Evolutionary conservation across 2,888 invertebrate genomes (phyloP).

Genomic region (Kryphioiulus occultus): DNA sequence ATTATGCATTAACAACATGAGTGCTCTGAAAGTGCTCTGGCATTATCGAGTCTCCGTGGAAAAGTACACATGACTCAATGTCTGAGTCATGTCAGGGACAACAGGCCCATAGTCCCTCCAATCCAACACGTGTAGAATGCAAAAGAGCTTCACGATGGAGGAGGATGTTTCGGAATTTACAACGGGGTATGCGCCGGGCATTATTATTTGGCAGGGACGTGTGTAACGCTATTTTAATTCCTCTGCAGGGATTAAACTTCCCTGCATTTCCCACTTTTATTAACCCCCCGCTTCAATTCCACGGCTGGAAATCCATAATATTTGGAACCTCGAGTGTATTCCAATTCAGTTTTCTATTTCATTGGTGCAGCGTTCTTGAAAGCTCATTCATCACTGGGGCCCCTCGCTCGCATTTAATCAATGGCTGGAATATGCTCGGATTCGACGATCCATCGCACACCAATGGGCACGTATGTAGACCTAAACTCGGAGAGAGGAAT

Average conservation of each 20-base stretch:
- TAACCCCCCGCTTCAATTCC: not conserved
- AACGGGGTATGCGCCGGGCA: not conserved
- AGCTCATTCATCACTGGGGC: slow-evolving; percentile 11
- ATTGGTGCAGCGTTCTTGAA: slow-evolving; percentile 20
- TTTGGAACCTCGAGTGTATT: slow-evolving; percentile 25
- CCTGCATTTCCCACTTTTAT: not conserved
- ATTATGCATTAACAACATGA: not conserved
- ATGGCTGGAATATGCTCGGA: slow-evolving; percentile 31
- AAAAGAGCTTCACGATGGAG: not conserved
- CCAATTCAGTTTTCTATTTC: slow-evolving; percentile 35
- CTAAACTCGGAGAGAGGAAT: not conserved
- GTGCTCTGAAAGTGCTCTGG: not conserved
- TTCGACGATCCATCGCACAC: slow-evolving; percentile 7
- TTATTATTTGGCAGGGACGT: not conserved
- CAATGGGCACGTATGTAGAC: slow-evolving; percentile 33
- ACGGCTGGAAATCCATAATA: not conserved
- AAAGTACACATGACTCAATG: not conserved
- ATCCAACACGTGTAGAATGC: not conserved
- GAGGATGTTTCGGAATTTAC: slow-evolving; percentile 7
- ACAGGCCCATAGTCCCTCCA: not conserved
- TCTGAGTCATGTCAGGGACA: not conserved
- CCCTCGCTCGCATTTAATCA: slow-evolving; percentile 35
- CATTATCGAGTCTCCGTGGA: not conserved
- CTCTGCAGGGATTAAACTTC: not conserved
- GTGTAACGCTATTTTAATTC: slow-evolving; percentile 35